These are phyloP conservation scores for Drosophila ficusphila DNA, from an alignment of 1,140 invertebrate genomes.

Conservation along the genomic window DNA sequence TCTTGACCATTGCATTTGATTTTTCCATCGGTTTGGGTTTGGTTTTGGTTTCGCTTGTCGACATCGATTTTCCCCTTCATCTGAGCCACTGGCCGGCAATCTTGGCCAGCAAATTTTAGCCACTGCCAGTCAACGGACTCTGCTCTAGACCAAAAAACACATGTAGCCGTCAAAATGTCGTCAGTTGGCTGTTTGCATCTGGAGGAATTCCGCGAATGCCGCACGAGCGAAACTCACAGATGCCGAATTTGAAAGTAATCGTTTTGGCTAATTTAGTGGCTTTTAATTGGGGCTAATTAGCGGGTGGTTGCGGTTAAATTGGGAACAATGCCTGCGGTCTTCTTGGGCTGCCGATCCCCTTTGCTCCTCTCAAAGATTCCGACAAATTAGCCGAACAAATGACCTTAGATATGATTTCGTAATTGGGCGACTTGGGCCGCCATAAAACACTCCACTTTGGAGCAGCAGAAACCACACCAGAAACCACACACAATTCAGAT, in stretches of 20 bases:
- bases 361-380: conserved; percentile 2
- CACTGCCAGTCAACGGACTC: conserved; percentile 8
- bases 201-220: conserved; percentile 42
- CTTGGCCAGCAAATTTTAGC: not conserved
- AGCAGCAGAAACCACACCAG: conserved; percentile 27
- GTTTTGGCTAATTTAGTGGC: conserved; percentile 30
- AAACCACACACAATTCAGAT: conserved; percentile 17
- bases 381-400: conserved; percentile 76
- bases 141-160: conserved; percentile 32
- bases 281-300: conserved; percentile 45
- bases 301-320: not conserved
- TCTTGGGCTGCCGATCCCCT: conserved; percentile 1
- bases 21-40: not conserved
- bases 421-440: conserved; percentile 59
- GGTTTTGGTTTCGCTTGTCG: too few species aligned
- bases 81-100: conserved; percentile 6
- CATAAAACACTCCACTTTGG: conserved; percentile 7
- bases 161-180: conserved; percentile 63
- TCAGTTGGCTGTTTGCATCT: conserved; percentile 40
- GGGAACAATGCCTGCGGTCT: conserved; percentile 43
- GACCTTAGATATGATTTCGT: conserved; percentile 82
- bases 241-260: conserved; percentile 33
- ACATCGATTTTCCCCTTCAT: conserved; percentile 1
- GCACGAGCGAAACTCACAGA: not conserved
- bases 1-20: conserved; percentile 15